Evolutionary conservation across 1,140 invertebrate species (phyloP), one percentile per base, ranked within the genome.

Genomic region (Sminthurinus signatus): DNA sequence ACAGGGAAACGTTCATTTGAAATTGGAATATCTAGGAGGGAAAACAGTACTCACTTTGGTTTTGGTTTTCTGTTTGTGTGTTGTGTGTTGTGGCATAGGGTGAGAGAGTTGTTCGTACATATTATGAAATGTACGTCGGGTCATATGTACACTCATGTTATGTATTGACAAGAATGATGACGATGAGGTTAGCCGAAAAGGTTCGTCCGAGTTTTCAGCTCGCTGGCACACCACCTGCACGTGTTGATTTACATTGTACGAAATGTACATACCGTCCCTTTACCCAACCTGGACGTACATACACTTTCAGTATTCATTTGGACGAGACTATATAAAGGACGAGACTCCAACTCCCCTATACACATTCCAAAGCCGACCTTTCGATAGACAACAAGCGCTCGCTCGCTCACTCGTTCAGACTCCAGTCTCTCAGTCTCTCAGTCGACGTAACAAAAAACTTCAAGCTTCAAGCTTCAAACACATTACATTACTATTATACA

Each of bases 221-320:
- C 67, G 69, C 50, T 15, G 69, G 69, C 69, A 67, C 65, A 70
- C 69, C 69, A 70, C 65, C 69, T 70, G 69, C 25, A 8, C 46
- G n/a, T 8, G 19, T n/a, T 8, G 4, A 50, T n/a, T 10, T n/a
- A 27, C 46, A 50, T n/a, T 10, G n/a, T n/a, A 8, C 46, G 25
- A 50, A 50, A 27, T n/a, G 32, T 36, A 8, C 32, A 36, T 5
- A 8, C 15, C 32, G 32, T 8, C 5, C 32, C 32, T 36, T 36
- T 5, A 15, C 5, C 32, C 32, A 36, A 36, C 5, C 15, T 15
- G 15, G 32, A 36, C 32, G 15, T 15, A 50, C 4, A 50, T 21
- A 5, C 25, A 5, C n/a, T 48, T n/a, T 5, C 10, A 52, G 23
- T 14, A 8, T 52, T 42, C 25, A 17, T 23, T 36, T 23, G 25